Evolutionary conservation across 2,113 vertebrate species (phyloP), one percentile per base, ranked within the genome.

Genomic region (Ptyas mucosa): DNA sequence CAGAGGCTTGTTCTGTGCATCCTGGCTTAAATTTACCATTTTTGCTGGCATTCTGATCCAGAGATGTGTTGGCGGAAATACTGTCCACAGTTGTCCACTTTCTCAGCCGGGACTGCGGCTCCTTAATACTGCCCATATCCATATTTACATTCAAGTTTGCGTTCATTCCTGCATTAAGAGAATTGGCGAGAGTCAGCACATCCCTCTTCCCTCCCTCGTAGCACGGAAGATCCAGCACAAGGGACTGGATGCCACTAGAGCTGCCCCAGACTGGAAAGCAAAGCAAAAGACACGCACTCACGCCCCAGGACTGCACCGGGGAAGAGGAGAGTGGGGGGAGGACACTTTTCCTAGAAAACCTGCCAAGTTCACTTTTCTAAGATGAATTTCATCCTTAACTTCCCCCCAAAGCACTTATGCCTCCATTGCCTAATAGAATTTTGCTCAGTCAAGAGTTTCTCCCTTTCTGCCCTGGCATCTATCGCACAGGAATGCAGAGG

Each of bases 21-120:
- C 34, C 34, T 81, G 54, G 9, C 55, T 46, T 85, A 1, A 1
- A 94, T 93, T 1, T 97, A 99, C 99, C 99, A 98, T 99, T 97
- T 99, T 99, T 99, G 98, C 99, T 99, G 98, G 98, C 98, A 97
- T 98, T 99, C 95, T 99, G 99, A 98, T 99, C 99, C 95, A 99
- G 97, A 90, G 99, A 98, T 85, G 98, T 97, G 97, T 98, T 99
- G 95, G 98, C 97, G 95, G 98, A 98, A 96, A 98, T 98, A 97
- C 99, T 99, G 97, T 99, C 98, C 93, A 98, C 98, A 89, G 99
- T 98, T 95, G 99, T 99, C 98, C 99, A 99, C 97, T 99, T 99
- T 98, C 99, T 99, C 97, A 99, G 95, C 95, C 98, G 98, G 97
- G 99, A 99, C 94, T 99, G 99, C 90, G 99, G 99, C 98, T 99